These are phyloP conservation scores for Scarus forsteni DNA, from an alignment of 2,797 vertebrate genomes.

Conservation along the genomic window DNA sequence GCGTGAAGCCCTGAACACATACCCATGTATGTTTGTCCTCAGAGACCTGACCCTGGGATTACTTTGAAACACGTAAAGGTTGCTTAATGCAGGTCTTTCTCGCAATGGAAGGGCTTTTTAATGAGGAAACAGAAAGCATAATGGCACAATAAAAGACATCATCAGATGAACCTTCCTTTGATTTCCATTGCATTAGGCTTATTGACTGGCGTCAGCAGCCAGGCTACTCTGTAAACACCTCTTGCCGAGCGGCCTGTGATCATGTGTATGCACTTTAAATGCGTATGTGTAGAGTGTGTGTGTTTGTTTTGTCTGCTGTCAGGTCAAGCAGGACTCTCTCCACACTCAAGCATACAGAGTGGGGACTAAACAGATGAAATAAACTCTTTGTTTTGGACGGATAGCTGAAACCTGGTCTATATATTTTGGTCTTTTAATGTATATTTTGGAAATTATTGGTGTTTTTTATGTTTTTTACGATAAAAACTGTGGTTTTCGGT, in stretches of 20 bases:
- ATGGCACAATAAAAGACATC: slow-evolving; percentile 85
- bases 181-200: slow-evolving; percentile 84
- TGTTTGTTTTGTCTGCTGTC: slow-evolving; percentile 25
- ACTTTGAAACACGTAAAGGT: slow-evolving; percentile 46
- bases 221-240: slow-evolving; percentile 75
- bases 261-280: slow-evolving; percentile 41
- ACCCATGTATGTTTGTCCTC: slow-evolving; percentile 40
- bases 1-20: slow-evolving; percentile 31
- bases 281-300: slow-evolving; percentile 18
- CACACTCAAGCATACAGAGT: slow-evolving; percentile 22
- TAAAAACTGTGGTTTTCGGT: too few relatives aligned
- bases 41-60: slow-evolving; percentile 28
- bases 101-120: slow-evolving; percentile 64
- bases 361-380: slow-evolving; percentile 57
- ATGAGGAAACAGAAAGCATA: slow-evolving; percentile 78
- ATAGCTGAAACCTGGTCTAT: slow-evolving; percentile 27
- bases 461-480: too few relatives aligned
- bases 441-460: slow-evolving; percentile 42
- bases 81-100: slow-evolving; percentile 59
- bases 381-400: slow-evolving; percentile 51
- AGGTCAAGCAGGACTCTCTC: slow-evolving; percentile 18
- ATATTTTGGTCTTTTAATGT: not conserved
- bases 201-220: slow-evolving; percentile 77
- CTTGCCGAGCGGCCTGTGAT: slow-evolving; percentile 51
- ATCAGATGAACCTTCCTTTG: slow-evolving; percentile 79